Percentiles rank a stretch among this genome's conserved stretches.
phyloP scores from a whole-genome alignment of 2,888 invertebrate species.

The Panorpa germanica region DNA sequence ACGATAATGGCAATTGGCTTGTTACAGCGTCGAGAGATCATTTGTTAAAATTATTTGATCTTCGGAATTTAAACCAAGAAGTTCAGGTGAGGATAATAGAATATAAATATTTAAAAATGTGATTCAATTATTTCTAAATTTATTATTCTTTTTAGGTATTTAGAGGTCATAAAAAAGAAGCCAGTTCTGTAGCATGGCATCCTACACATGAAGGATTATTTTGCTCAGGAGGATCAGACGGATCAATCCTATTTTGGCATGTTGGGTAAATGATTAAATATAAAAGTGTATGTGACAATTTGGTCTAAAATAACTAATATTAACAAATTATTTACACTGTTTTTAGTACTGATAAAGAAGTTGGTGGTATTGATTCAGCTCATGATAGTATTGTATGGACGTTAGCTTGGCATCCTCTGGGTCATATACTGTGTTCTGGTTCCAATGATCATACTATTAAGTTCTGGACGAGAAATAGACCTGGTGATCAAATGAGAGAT shows the following conservation, averaged over 20 bases:
- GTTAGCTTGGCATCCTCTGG: conserved; percentile 97
- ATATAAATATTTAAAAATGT: too few relatives aligned
- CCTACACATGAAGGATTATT: conserved; percentile 94
- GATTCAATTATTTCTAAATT: too few relatives aligned
- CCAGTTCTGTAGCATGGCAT: conserved; percentile 95
- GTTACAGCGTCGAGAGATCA: conserved; percentile 97
- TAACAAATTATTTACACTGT: conserved; percentile 6
- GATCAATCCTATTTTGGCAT: conserved; percentile 96
- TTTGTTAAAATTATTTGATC: conserved; percentile 90
- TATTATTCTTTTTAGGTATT: too few relatives aligned
- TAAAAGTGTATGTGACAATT: conserved; percentile 6
- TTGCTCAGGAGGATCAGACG: conserved; percentile 96
- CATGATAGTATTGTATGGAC: conserved; percentile 99
- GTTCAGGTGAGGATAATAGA: too few relatives aligned
- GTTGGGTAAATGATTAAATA: conserved; percentile 49
- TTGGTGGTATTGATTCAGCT: conserved; percentile 94
- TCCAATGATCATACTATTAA: conserved; percentile 99
- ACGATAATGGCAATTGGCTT: conserved; percentile 97
- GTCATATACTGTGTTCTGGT: conserved; percentile 95
- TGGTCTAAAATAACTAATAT: conserved; percentile 1
- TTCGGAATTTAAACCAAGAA: conserved; percentile 88
- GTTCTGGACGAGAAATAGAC: conserved; percentile 98
- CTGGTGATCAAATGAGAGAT: conserved; percentile 96
- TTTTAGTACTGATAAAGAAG: conserved; percentile 83
- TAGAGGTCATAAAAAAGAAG: conserved; percentile 98